Percentiles rank a stretch among this genome's conserved stretches.
Evolutionary conservation across 2,888 invertebrate genomes (phyloP).

Genomic region (Andricus quercusramuli): DNA sequence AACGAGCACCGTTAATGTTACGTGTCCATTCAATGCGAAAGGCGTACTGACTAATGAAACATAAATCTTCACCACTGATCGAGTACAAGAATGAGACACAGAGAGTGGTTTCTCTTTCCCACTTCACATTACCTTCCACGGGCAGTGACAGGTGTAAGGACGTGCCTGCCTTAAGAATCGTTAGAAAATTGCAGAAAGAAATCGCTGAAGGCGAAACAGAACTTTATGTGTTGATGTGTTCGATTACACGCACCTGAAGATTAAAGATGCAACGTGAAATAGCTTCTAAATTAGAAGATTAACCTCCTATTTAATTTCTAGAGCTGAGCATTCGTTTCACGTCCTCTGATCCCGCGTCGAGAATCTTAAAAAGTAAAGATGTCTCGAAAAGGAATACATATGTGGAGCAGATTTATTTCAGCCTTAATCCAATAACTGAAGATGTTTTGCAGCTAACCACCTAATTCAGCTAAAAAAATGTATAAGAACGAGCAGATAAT

Average conservation of each 20-base stretch:
- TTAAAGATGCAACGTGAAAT: slow-evolving; percentile 24
- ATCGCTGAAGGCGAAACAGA: slow-evolving; percentile 14
- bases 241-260: not conserved
- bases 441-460: not conserved
- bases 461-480: too few species aligned
- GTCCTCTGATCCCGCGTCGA: not conserved
- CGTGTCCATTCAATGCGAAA: slow-evolving; percentile 70
- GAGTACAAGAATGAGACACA: slow-evolving; percentile 43
- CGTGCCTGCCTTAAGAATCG: slow-evolving; percentile 31
- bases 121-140: slow-evolving; percentile 17
- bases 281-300: slow-evolving; percentile 28
- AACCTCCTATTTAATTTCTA: slow-evolving; percentile 28
- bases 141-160: slow-evolving; percentile 26
- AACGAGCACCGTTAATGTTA: slow-evolving; percentile 68
- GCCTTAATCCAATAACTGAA: not conserved
- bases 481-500: not conserved
- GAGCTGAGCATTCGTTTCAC: slow-evolving; percentile 10
- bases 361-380: not conserved
- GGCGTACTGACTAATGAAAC: slow-evolving; percentile 66
- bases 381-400: not conserved
- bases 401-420: slow-evolving; percentile 3
- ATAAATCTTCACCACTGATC: slow-evolving; percentile 68
- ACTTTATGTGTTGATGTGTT: slow-evolving; percentile 5
- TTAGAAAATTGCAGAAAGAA: slow-evolving; percentile 39
- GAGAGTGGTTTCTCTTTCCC: slow-evolving; percentile 17